phyloP scores from a whole-genome alignment of 2,113 vertebrate species.

The Eira barbara region DNA sequence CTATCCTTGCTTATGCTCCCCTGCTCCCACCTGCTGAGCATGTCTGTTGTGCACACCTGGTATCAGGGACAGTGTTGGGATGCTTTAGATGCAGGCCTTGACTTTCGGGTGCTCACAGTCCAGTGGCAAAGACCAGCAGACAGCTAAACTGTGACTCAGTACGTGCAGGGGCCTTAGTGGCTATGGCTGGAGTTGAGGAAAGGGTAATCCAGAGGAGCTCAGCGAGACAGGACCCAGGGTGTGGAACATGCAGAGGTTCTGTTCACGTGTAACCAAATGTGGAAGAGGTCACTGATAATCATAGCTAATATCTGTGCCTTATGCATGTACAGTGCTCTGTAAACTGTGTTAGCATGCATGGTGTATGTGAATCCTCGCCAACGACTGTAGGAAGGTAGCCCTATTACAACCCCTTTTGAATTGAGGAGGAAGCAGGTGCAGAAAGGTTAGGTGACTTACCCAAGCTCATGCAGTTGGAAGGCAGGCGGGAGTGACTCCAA shows the following conservation, averaged over 20 bases:
- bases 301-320: background rate
- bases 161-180: background rate
- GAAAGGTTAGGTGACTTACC: background rate
- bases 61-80: background rate
- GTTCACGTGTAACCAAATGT: background rate
- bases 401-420: background rate
- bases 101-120: background rate
- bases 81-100: background rate
- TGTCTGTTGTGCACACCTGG: background rate
- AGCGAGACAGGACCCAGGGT: background rate
- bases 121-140: background rate
- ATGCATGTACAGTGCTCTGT: background rate
- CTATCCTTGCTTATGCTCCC: accelerated
- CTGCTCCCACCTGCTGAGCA: background rate
- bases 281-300: background rate
- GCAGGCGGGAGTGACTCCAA: background rate
- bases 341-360: background rate
- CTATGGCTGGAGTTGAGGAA: background rate
- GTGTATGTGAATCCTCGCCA: background rate
- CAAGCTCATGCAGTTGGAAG: background rate
- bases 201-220: background rate
- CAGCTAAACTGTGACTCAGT: background rate
- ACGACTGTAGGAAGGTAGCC: background rate
- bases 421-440: background rate
- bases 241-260: background rate